Evolutionary conservation across 2,888 invertebrate species (phyloP), one percentile per base, ranked within the genome.

Genomic region (Thymelicus sylvestris): DNA sequence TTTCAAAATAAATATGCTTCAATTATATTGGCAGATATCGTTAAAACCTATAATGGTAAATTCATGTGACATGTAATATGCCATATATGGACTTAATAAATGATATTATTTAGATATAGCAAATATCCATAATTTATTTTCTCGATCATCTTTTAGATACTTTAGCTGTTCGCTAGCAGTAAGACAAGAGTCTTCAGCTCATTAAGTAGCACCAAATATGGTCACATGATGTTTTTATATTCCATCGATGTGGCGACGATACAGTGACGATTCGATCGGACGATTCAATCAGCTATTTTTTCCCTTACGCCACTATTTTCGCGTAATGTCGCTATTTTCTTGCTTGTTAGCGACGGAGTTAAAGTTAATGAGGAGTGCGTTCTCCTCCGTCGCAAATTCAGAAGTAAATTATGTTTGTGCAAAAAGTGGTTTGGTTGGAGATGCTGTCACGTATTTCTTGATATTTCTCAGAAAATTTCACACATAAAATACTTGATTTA

Each of bases 201-300:
- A 89, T 90, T 90, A 90, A 83, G 77, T 71, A 74, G 72, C 72
- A 73, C 89, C 89, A 82, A 87, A 90, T 89, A 90, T 78, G 89
- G 89, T 39, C 73, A 72, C 72, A 66, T 72, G 74, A 66, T 73
- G 78, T 87, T 87, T 84, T 87, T 85, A 80, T 81, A 75, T 65
- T 72, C 66, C 71, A 73, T 63, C 74, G 67, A 70, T 38, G 66
- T 72, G 73, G 73, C 66, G 74, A 72, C 78, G 79, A 80, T 80
- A 77, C 76, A 73, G 68, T 76, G 78, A 74, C 79, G 79, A 76
- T 78, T 74, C 77, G 78, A 79, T 76, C 74, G 74, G 71, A 69
- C 71, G 74, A 76, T 80, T 78, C 78, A 78, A 80, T 79, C 76
- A 79, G 59, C 72, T 74, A 57, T 69, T 71, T 75, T 72, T 70